Conservation (phyloP, 2,113 vertebrate genomes). For the western clawed frog (Xenopus tropicalis) region DNA sequence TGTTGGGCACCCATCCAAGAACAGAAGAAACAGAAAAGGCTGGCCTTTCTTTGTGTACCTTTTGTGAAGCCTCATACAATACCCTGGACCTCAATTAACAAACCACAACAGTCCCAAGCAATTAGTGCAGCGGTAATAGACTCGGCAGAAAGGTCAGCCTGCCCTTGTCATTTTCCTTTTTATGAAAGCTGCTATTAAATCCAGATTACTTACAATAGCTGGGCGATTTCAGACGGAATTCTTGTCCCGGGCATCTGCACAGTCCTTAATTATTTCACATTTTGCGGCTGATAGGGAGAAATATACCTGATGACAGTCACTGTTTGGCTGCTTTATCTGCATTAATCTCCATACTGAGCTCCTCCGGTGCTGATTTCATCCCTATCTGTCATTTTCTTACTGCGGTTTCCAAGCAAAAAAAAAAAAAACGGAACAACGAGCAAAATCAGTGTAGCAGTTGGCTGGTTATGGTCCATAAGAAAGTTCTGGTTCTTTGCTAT, state of each 20-base stretch:
- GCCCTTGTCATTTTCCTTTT: neutral
- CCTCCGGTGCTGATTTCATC: neutral
- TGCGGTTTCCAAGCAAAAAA: neutral
- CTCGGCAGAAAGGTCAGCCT: slow-evolving; percentile 35
- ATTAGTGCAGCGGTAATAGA: neutral
- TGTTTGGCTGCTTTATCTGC: neutral
- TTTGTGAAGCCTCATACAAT: neutral
- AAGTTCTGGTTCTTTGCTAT: too few species aligned
- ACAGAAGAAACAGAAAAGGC: neutral
- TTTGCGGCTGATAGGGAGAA: slow-evolving; percentile 20
- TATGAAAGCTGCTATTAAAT: slow-evolving; percentile 16
- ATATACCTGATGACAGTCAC: slow-evolving; percentile 1
- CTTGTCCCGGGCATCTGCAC: slow-evolving; percentile 44
- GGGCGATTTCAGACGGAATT: slow-evolving; percentile 43
- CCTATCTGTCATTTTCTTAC: neutral
- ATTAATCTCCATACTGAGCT: neutral
- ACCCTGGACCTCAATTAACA: neutral
- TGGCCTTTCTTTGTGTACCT: neutral
- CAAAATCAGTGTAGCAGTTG: neutral
- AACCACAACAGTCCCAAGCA: rapidly evolving
- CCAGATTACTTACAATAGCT: slow-evolving; percentile 40
- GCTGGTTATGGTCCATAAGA: too few species aligned
- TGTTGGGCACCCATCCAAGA: neutral
- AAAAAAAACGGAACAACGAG: neutral
- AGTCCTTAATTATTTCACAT: slow-evolving; percentile 41